These are phyloP conservation scores for Genyomyrus donnyi DNA, from an alignment of 2,113 vertebrate species.

Conservation along the genomic window DNA sequence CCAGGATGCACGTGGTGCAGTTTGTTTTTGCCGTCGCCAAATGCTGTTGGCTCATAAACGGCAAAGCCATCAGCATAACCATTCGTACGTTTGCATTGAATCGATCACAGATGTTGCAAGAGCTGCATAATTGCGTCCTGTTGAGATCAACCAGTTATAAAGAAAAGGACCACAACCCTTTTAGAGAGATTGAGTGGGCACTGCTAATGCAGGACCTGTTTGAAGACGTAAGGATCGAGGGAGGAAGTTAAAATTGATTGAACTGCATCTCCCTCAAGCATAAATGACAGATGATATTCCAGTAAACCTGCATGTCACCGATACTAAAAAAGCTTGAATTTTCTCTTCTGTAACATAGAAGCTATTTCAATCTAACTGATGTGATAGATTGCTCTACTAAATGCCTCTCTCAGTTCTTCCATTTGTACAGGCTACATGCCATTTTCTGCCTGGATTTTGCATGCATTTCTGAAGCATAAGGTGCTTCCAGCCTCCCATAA, in stretches of 20 bases:
- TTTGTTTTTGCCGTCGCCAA: neutral
- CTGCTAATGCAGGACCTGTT: neutral
- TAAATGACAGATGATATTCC: neutral
- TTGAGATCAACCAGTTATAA: neutral
- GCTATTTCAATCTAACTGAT: neutral
- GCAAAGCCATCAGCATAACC: neutral
- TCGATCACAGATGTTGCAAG: neutral
- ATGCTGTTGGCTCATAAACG: neutral
- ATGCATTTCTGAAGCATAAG: neutral
- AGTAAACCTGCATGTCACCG: neutral
- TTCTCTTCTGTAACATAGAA: neutral
- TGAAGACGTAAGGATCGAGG: neutral
- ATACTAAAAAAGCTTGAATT: neutral
- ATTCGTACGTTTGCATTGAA: neutral
- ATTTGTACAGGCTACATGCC: neutral
- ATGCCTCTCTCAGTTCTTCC: neutral
- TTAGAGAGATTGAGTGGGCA: neutral
- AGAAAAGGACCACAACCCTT: neutral
- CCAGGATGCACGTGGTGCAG: neutral
- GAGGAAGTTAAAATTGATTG: constrained; percentile 7
- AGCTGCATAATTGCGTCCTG: neutral
- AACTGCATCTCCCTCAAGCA: neutral
- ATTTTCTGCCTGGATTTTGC: neutral
- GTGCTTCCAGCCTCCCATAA: neutral
- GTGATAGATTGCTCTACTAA: neutral